Percentiles rank a stretch among this genome's conserved stretches.
Conservation (phyloP, 2,797 vertebrate species). For the Chelon auratus region DNA sequence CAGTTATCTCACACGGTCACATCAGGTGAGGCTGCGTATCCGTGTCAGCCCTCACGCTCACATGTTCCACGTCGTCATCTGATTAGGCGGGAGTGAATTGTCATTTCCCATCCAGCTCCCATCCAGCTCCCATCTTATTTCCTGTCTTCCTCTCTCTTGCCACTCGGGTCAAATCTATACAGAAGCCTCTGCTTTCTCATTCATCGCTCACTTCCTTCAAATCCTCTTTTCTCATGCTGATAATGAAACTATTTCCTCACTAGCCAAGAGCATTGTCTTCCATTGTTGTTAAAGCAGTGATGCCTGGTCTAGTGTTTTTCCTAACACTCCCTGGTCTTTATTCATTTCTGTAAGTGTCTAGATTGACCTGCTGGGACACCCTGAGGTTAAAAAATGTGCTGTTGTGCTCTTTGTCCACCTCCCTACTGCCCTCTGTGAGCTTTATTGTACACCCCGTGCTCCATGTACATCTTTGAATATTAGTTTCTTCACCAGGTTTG, state of each 20-base stretch:
- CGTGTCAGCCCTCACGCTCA: conserved; percentile 38
- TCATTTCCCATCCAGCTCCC: conserved; percentile 79
- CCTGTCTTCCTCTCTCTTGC: conserved; percentile 58
- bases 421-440: no score
- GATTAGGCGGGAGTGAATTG: conserved; percentile 67
- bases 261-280: background rate
- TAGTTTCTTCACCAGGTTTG: no score
- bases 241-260: conserved; percentile 8
- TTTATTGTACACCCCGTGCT: no score
- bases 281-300: no score
- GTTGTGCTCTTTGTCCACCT: no score
- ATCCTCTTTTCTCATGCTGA: conserved; percentile 54
- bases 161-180: conserved; percentile 67
- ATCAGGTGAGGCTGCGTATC: conserved; percentile 4
- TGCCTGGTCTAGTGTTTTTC: no score
- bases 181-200: conserved; percentile 47
- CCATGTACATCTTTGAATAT: no score
- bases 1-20: background rate
- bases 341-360: no score
- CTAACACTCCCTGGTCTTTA: background rate
- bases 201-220: conserved; percentile 54
- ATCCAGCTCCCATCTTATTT: conserved; percentile 73
- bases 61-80: conserved; percentile 57
- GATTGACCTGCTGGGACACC: no score
- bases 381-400: no score